Conservation (phyloP, 2,797 vertebrate genomes). For the Sebastes melanostomus region DNA sequence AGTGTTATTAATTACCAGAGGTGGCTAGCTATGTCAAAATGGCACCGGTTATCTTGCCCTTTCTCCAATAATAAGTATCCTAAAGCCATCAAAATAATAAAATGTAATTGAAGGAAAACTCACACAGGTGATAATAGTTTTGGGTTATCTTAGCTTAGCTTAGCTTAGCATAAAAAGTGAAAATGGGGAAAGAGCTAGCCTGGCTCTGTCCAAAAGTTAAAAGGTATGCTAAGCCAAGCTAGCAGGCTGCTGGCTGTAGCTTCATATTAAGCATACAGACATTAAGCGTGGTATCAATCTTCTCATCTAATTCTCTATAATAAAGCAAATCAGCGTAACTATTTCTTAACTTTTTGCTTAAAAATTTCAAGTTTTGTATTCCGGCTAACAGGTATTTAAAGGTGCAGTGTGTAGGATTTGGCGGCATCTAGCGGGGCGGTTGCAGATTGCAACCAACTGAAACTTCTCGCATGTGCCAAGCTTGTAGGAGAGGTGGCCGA, state of each 20-base stretch:
- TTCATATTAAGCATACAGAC: too few species aligned
- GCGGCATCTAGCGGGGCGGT: too few species aligned
- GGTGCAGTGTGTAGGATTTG: too few species aligned
- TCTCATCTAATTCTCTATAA: not conserved
- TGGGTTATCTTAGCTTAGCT: not conserved
- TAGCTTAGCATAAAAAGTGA: not conserved
- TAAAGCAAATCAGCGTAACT: not conserved
- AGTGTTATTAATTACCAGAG: not conserved
- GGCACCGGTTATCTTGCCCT: not conserved
- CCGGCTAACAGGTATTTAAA: not conserved
- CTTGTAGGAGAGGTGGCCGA: too few species aligned
- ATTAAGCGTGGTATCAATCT: not conserved
- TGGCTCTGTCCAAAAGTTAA: too few species aligned
- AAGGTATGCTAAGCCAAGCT: too few species aligned
- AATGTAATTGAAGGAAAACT: not conserved
- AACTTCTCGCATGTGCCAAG: too few species aligned
- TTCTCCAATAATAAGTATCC: accelerated
- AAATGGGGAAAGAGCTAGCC: not conserved
- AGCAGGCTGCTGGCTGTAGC: too few species aligned
- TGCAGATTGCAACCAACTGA: too few species aligned
- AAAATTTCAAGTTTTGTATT: not conserved
- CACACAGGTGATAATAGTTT: not conserved
- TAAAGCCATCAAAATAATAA: not conserved
- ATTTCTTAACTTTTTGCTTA: not conserved
- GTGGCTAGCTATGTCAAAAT: not conserved